Evolutionary conservation across 2,888 invertebrate genomes (phyloP), one percentile per base, ranked within the genome.

Genomic region (Protonemura montana): DNA sequence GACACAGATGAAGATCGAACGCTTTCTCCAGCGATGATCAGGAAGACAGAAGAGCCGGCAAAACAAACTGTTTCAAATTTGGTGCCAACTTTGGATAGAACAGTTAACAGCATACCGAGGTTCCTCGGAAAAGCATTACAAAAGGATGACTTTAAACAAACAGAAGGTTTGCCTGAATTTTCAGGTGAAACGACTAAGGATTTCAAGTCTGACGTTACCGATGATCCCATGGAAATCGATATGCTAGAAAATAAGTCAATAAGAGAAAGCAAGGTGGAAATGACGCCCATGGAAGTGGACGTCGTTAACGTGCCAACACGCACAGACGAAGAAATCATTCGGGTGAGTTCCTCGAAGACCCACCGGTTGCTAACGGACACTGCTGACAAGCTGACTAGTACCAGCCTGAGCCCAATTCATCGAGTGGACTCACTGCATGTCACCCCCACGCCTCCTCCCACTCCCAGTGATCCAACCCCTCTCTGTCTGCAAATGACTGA

Each of bases 1-100:
- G 92, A 92, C 85, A 91, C 91, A 0, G 92, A 92, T 87, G 91
- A 91, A 0, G 21, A 88, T 89, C 42, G 91, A 91, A 78, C 90
- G 89, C 84, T 77, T 3, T 86, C 86, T 1, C 87, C 85, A 27
- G 78, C 76, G n/a, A 29, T 82, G 29, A 82, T n/a, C 2, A 83
- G 82, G 82, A 42, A 29, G 28, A 21, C 81, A 21, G 81, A 27
- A 6, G 81, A 81, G 29, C 81, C 28, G 29, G n/a, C 30, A 13
- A 27, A 27, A 10, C 7, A 10, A 21, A 59, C 59, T 21, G 59
- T 21, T 21, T 21, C 13, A 21, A 10, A 59, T 59, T 59, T 21
- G 59, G 16, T 59, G 59, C 59, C 59, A 2, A 21, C 59, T 13
- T 59, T 21, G 81, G 81, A 81, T 27, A 81, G 81, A 7, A 27